Percentiles rank a stretch among this genome's conserved stretches.
Conservation (phyloP, 1,140 invertebrate genomes). For the Drosophila melanica region DNA sequence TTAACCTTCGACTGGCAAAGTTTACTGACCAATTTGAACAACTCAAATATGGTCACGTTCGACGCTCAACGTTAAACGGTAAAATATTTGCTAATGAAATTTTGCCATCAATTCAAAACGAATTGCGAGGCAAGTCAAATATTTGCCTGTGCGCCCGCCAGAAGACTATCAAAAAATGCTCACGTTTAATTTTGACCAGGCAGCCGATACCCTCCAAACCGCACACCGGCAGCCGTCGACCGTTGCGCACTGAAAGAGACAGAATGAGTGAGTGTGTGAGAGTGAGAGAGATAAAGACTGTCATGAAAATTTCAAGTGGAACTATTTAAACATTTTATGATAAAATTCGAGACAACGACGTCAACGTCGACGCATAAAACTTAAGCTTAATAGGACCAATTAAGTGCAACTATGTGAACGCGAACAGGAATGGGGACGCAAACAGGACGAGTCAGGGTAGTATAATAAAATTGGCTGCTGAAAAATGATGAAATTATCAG, state of each 20-base stretch:
- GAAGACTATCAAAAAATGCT: conserved; percentile 54
- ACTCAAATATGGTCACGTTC: conserved; percentile 61
- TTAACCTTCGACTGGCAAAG: neutral
- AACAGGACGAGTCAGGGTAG: neutral
- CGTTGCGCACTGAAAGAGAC: conserved; percentile 83
- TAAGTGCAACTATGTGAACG: conserved; percentile 75
- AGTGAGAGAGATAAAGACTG: conserved; percentile 23
- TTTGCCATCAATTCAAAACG: conserved; percentile 45
- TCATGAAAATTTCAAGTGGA: conserved; percentile 56
- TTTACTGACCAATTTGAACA: conserved; percentile 27
- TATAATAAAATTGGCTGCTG: conserved; percentile 1
- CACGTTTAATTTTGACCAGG: conserved; percentile 86
- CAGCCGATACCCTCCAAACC: conserved; percentile 87
- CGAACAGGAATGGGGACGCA: neutral
- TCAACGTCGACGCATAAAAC: conserved; percentile 63
- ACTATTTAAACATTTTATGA: conserved; percentile 76
- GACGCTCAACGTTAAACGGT: conserved; percentile 7
- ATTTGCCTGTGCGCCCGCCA: conserved; percentile 60
- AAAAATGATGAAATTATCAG: conserved; percentile 17
- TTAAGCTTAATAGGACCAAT: conserved; percentile 74
- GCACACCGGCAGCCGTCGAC: conserved; percentile 84
- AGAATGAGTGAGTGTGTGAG: neutral
- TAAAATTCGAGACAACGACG: conserved; percentile 49
- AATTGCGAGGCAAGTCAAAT: conserved; percentile 57
- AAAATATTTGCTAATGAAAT: conserved; percentile 51